Base-by-base conservation (phyloP, 2,797 vertebrate species). In the Hyperoplus lanceolatus region DNA sequence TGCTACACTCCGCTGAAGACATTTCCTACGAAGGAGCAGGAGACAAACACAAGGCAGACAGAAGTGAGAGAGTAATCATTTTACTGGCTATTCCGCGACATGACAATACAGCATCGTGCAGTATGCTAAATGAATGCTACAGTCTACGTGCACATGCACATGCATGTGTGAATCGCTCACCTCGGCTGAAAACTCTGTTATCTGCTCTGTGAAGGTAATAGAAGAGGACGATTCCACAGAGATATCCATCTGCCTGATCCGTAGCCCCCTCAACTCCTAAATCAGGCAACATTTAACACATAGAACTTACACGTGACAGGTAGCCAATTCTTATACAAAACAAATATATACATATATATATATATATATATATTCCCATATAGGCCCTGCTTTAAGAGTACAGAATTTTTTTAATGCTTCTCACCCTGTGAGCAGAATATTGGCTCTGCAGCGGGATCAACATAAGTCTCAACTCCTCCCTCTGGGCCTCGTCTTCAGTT, bases 381-480 rank as follows among this genome's bases (percentile, higher is more conserved):
- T n/a, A 21, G 77, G 11, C 21, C 7, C 0, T 1, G 18, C 6
- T 65, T 15, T 53, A 55, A 21, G 14, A 75, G 43, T 46, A 75
- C 7, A 66, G 4, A 15, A 65, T 4, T 8, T 46, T 50, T 68
- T 10, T n/a, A 39, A 38, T 10, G 59, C 15, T 14, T 83, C 85
- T 83, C 66, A 90, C 97, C 96, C 96, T 95, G 56, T 91, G 89
- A 73, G 92, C 93, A 66, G 92, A 97, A 87, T 97, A 97, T 70
- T 96, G 96, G 38, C 95, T 96, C 89, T 96, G 97, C 75, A 99
- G 90, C 62, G 96, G 94, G 6, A 97, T 59, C 61, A 99, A 88
- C 67, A 96, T 95, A 60, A 96, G 87, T 45, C 93, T 95, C 46
- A 99, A 88, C 88, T 96, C 96, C 83, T 98, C 97, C 84, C 93